Conservation (phyloP, 1,140 invertebrate species). For the Drosophila bipectinata region DNA sequence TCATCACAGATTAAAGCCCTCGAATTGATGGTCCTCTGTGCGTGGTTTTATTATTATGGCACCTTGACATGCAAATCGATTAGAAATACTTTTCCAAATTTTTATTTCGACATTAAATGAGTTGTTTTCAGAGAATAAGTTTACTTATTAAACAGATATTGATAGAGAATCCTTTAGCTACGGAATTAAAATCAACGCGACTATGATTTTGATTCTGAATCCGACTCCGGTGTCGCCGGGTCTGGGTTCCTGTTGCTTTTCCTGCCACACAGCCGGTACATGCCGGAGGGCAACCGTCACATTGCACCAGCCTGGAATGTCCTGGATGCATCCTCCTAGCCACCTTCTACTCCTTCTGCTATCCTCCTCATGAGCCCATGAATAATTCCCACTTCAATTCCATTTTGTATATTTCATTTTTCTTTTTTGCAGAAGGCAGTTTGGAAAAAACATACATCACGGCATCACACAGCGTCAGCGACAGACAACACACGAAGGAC, state of each 20-base stretch:
- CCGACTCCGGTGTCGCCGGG: neutral
- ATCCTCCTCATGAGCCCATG: slow-evolving; percentile 55
- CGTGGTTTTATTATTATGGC: slow-evolving; percentile 41
- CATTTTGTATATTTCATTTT: slow-evolving; percentile 76
- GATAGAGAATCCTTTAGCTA: neutral
- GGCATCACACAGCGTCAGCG: slow-evolving; percentile 46
- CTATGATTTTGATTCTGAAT: neutral
- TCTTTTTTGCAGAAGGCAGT: slow-evolving; percentile 40
- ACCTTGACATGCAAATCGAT: slow-evolving; percentile 10
- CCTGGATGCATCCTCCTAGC: neutral
- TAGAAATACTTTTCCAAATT: neutral
- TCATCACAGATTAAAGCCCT: slow-evolving; percentile 40
- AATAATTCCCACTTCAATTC: slow-evolving; percentile 80
- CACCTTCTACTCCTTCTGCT: neutral
- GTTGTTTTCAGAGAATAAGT: neutral
- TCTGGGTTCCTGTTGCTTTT: slow-evolving; percentile 59
- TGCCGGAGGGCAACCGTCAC: slow-evolving; percentile 39
- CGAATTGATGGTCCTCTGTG: slow-evolving; percentile 38
- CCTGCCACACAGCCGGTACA: slow-evolving; percentile 36
- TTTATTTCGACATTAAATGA: neutral
- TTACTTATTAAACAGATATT: neutral
- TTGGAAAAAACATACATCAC: slow-evolving; percentile 61
- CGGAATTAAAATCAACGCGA: neutral
- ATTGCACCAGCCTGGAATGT: neutral
- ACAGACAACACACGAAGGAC: slow-evolving; percentile 39